phyloP scores from a whole-genome alignment of 2,888 invertebrate species.

The Ypsolopha sequella region DNA sequence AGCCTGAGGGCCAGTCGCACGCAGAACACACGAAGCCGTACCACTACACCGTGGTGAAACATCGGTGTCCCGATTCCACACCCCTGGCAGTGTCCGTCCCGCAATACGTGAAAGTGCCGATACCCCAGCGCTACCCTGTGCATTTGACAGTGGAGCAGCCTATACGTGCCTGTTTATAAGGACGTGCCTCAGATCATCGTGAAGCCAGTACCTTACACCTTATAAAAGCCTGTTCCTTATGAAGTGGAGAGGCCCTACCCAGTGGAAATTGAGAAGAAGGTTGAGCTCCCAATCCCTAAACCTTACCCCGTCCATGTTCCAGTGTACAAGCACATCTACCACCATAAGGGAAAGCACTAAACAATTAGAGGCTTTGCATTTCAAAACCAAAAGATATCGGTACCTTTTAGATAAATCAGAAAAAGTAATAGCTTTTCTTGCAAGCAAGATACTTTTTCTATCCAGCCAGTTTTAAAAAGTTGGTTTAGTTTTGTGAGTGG shows the following conservation, averaged over 20 bases:
- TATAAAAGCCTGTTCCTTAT: conserved; percentile 79
- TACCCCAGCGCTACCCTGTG: conserved; percentile 82
- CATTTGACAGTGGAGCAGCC: conserved; percentile 79
- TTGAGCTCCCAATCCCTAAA: conserved; percentile 77
- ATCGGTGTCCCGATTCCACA: conserved; percentile 81
- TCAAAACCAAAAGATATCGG: neutral
- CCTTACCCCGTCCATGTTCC: conserved; percentile 82
- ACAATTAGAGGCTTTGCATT: conserved; percentile 7
- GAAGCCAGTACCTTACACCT: conserved; percentile 79
- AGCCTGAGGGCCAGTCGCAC: conserved; percentile 72
- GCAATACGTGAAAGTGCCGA: conserved; percentile 76
- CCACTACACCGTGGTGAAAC: conserved; percentile 78
- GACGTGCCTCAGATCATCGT: conserved; percentile 79
- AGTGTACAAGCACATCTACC: conserved; percentile 81
- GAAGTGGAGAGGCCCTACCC: conserved; percentile 82
- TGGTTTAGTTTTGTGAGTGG: conserved; percentile 1
- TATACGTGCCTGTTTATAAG: conserved; percentile 59
- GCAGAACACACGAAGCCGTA: conserved; percentile 78
- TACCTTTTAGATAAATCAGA: neutral
- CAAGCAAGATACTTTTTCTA: conserved; percentile 19
- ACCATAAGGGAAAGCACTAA: conserved; percentile 71
- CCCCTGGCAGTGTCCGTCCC: conserved; percentile 79
- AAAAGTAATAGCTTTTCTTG: conserved; percentile 29
- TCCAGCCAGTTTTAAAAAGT: conserved; percentile 4
- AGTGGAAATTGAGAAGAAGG: conserved; percentile 80